Percentiles rank a stretch among this genome's conserved stretches.
Evolutionary conservation across 2,113 vertebrate genomes (phyloP).

Genomic region (Scophthalmus maximus): DNA sequence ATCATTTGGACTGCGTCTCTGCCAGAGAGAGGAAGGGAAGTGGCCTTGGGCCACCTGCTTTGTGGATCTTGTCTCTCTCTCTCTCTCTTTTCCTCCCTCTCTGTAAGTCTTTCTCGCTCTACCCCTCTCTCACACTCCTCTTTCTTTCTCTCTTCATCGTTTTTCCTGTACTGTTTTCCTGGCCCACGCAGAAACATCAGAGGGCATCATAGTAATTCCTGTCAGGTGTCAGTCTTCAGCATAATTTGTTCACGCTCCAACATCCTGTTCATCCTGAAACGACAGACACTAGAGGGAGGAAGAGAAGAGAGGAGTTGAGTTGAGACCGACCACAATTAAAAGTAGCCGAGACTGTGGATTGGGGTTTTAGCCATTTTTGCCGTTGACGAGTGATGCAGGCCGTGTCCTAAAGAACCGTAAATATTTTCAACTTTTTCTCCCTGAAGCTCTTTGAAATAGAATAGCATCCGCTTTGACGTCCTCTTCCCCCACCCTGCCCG

Average conservation of each 20-base stretch:
- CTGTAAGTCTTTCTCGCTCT: background rate
- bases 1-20: conserved; percentile 33
- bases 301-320: background rate
- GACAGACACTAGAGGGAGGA: background rate
- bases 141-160: background rate
- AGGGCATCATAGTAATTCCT: conserved; percentile 51
- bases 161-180: conserved; percentile 11
- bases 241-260: conserved; percentile 57
- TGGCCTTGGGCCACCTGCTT: conserved; percentile 31
- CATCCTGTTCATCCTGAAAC: conserved; percentile 5
- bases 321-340: background rate
- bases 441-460: too few species aligned
- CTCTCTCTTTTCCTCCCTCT: background rate
- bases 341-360: background rate
- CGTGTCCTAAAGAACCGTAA: background rate
- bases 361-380: conserved; percentile 2
- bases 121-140: background rate
- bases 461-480: background rate
- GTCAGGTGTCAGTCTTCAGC: conserved; percentile 49
- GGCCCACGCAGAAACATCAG: conserved; percentile 48
- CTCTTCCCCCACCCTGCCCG: background rate
- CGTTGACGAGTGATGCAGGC: background rate
- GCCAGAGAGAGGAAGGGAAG: conserved; percentile 35
- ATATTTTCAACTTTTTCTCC: conserved; percentile 1
- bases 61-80: conserved; percentile 15